Evolutionary conservation across 2,113 vertebrate genomes (phyloP).

Genomic region (Salminus brasiliensis): DNA sequence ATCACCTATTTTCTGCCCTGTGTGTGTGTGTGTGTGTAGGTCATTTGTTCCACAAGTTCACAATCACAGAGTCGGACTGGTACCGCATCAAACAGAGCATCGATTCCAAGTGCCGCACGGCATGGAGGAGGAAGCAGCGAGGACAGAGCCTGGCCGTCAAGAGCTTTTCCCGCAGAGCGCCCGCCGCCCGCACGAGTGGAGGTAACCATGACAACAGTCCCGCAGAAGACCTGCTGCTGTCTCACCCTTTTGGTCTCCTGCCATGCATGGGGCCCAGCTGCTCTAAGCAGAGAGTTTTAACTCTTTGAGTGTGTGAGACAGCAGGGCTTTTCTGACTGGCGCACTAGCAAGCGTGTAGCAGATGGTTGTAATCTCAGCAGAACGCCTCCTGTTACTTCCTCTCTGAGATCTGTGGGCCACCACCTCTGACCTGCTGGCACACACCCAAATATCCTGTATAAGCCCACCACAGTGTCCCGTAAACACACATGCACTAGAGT

Average conservation of each 20-base stretch:
- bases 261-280: conserved; percentile 26
- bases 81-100: conserved; percentile 99
- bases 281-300: conserved; percentile 2
- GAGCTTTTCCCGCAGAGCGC: conserved; percentile 92
- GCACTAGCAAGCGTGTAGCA: conserved; percentile 51
- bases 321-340: conserved; percentile 1
- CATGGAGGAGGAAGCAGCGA: conserved; percentile 95
- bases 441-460: conserved; percentile 72
- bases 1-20: too few relatives aligned
- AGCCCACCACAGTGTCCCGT: conserved; percentile 50
- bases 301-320: conserved; percentile 26
- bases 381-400: conserved; percentile 62
- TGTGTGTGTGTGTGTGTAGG: conserved; percentile 76
- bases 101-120: conserved; percentile 97
- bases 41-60: conserved; percentile 96
- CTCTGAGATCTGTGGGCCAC: conserved; percentile 68
- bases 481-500: not conserved
- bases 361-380: conserved; percentile 74
- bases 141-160: conserved; percentile 97
- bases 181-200: conserved; percentile 79
- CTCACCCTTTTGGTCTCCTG: not conserved
- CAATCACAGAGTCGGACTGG: conserved; percentile 95
- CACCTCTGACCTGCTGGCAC: conserved; percentile 65
- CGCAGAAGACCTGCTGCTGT: not conserved
- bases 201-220: conserved; percentile 64